Evolutionary conservation across 2,113 vertebrate genomes (phyloP), one percentile per base, ranked within the genome.

Genomic region (Epinephelus cyanopodus): DNA sequence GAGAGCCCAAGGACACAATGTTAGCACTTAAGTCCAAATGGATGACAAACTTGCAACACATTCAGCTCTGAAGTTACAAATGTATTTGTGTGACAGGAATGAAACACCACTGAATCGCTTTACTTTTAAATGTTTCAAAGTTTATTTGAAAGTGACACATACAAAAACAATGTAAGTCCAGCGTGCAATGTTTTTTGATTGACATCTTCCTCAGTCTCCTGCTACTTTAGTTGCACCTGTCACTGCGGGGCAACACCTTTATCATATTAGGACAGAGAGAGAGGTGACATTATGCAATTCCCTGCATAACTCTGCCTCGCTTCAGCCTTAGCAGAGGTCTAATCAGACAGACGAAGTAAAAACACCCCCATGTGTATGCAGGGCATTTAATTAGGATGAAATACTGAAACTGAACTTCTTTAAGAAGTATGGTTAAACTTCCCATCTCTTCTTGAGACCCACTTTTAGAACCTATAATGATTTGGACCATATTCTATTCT

Each of bases 151-250:
- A 19, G 17, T 48, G 25, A 47, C 37, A 53, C 39, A 71, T 4
- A 21, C 17, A 21, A 63, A 17, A 37, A 45, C 39, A 47, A 65
- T 63, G 2, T n/a, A 42, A 64, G 39, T 42, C 48, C 14, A 17
- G 48, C 33, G 42, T 19, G 19, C 21, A 23, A n/a, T 1, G 29
- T 50, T 47, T 27, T 48, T 42, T 81, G 69, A 80, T 15, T 77
- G 77, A 77, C 72, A 60, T 82, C 64, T 70, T 65, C 11, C 14
- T 53, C 13, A 6, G 23, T 56, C 67, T 80, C 54, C 21, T 25
- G 33, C 48, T 70, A 14, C 63, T 47, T 65, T 48, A 50, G 57
- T 21, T 77, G 45, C 67, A 52, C 77, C 29, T 72, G 62, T 39
- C 68, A 23, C 37, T 45, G 37, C 13, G 21, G 23, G 48, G 21